phyloP scores from a whole-genome alignment of 37 sponge, comb jelly and placozoan species.

The Aphrocallistes beatrix region DNA sequence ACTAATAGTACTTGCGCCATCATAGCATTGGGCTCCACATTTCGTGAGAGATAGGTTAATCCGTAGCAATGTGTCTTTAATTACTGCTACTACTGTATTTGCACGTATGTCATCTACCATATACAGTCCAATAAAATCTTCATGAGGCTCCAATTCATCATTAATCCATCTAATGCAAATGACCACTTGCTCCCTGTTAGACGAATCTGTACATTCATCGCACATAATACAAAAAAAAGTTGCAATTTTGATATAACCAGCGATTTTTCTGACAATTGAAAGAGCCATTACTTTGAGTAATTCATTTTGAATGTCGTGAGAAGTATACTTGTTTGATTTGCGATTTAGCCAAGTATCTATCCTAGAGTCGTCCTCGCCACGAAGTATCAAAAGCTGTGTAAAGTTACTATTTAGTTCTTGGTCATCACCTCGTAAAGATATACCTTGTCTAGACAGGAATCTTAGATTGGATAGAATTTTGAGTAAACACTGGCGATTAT shows the following conservation, averaged over 20 bases:
- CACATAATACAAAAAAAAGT: slow-evolving; percentile 24
- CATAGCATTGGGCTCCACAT: slow-evolving; percentile 22
- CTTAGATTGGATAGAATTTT: too few relatives aligned
- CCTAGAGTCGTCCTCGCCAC: slow-evolving; percentile 23
- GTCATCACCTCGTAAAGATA: too few relatives aligned
- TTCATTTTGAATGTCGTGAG: slow-evolving; percentile 24
- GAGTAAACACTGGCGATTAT: too few relatives aligned
- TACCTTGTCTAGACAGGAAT: too few relatives aligned
- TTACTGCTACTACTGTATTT: neutral
- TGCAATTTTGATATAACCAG: neutral
- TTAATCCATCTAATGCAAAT: slow-evolving; percentile 26
- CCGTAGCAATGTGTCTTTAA: slow-evolving; percentile 15
- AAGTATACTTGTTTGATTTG: slow-evolving; percentile 22
- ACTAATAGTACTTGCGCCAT: slow-evolving; percentile 11
- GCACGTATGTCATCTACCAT: neutral
- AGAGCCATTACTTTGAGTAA: slow-evolving; percentile 15
- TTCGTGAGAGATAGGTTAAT: neutral
- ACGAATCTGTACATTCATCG: slow-evolving; percentile 32
- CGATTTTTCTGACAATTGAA: slow-evolving; percentile 25
- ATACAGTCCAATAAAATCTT: slow-evolving; percentile 36
- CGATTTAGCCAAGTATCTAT: slow-evolving; percentile 21
- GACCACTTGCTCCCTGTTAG: slow-evolving; percentile 30
- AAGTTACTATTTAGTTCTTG: neutral
- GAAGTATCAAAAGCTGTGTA: slow-evolving; percentile 26
- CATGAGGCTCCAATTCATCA: slow-evolving; percentile 32